A percentile compares a stretch with the other conserved stretches of the same genome.
These are phyloP conservation scores for Balanococcus diminutus DNA, from an alignment of 2,888 invertebrate genomes.

Conservation along the genomic window DNA sequence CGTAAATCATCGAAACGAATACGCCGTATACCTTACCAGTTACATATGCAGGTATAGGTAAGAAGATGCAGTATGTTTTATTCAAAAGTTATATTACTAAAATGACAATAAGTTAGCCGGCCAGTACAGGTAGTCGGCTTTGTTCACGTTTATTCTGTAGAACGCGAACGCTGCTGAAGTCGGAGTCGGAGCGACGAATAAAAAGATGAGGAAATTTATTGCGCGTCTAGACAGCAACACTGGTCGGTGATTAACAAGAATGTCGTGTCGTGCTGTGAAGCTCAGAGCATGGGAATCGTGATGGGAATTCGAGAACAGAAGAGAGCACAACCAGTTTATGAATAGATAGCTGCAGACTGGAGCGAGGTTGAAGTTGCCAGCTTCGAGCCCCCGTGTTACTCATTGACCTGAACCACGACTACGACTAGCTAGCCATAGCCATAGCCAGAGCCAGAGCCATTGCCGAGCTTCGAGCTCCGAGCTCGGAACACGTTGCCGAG, in stretches of 20 bases:
- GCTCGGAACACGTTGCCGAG: not conserved
- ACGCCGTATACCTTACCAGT: not conserved
- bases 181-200: not conserved
- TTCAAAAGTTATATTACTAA: not conserved
- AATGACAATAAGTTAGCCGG: conserved; percentile 21
- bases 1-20: not conserved
- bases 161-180: not conserved
- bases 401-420: conserved; percentile 51
- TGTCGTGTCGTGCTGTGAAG: conserved; percentile 54
- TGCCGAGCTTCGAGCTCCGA: not conserved
- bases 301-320: conserved; percentile 47
- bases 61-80: not conserved
- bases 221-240: conserved; percentile 53
- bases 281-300: conserved; percentile 49
- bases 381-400: conserved; percentile 53
- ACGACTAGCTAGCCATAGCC: conserved; percentile 29
- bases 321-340: conserved; percentile 48
- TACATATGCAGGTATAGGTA: too few relatives aligned
- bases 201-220: conserved; percentile 52
- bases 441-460: not conserved
- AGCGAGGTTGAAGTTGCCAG: conserved; percentile 52
- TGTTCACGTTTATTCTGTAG: not conserved
- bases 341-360: conserved; percentile 52
- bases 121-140: conserved; percentile 11
- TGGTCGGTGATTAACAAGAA: conserved; percentile 54